phyloP scores from a whole-genome alignment of 92 coral and sea anemone genomes.

The Galaxea fascicularis region DNA sequence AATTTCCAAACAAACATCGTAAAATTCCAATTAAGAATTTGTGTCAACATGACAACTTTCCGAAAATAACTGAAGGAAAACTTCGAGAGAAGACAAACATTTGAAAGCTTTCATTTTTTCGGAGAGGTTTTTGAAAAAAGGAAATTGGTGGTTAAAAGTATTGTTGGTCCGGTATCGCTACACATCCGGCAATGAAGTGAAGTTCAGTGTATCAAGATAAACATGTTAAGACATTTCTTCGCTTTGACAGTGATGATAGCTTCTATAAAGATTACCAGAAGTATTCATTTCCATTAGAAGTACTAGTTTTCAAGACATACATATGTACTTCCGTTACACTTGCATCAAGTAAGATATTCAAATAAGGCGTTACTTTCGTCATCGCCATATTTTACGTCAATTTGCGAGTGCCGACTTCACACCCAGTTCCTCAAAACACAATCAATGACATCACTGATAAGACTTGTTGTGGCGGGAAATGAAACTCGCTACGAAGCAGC shows the following conservation, averaged over 20 bases:
- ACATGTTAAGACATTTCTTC: no score
- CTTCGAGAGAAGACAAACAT: background rate
- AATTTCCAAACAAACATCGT: background rate
- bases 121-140: background rate
- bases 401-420: background rate
- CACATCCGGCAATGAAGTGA: background rate
- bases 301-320: no score
- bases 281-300: no score
- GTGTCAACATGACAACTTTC: conserved; percentile 6
- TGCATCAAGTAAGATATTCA: background rate
- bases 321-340: no score
- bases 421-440: conserved; percentile 30
- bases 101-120: background rate
- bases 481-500: conserved; percentile 15
- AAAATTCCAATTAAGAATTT: conserved; percentile 8
- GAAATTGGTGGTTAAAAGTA: background rate
- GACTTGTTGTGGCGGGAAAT: conserved; percentile 50
- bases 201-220: no score
- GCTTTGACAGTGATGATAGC: background rate
- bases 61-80: background rate
- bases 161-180: background rate
- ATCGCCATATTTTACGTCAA: background rate
- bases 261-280: background rate
- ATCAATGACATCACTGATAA: conserved; percentile 15
- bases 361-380: conserved; percentile 19